phyloP scores from a whole-genome alignment of 2,797 vertebrate species.

The Cynodonichthys magdalenae region DNA sequence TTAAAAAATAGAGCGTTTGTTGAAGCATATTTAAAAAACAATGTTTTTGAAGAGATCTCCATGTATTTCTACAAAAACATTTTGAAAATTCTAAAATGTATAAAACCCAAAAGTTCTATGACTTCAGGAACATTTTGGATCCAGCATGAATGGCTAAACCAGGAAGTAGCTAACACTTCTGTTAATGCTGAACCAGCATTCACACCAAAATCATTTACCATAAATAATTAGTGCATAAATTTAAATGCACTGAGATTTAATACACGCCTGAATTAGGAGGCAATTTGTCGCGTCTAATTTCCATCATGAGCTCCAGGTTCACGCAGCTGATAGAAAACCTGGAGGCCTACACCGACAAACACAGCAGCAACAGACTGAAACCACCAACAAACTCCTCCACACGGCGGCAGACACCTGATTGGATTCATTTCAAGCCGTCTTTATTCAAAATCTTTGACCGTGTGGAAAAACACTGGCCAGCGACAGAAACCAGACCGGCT shows the following conservation, averaged over 20 bases:
- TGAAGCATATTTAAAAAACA: too few relatives aligned
- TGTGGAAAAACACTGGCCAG: slow-evolving; percentile 50
- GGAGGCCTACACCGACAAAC: slow-evolving; percentile 25
- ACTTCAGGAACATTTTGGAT: too few relatives aligned
- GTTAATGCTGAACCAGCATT: too few relatives aligned
- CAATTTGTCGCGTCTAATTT: slow-evolving; percentile 48
- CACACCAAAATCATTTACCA: too few relatives aligned
- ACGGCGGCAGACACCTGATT: slow-evolving; percentile 50
- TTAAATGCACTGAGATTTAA: slow-evolving; percentile 12
- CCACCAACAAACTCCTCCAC: slow-evolving; percentile 17
- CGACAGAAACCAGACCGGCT: slow-evolving; percentile 46
- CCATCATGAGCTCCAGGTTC: slow-evolving; percentile 36
- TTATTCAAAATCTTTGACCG: slow-evolving; percentile 41
- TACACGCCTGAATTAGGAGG: slow-evolving; percentile 14
- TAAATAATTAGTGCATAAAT: slow-evolving; percentile 8
- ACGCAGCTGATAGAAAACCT: slow-evolving; percentile 56
- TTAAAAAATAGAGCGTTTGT: too few relatives aligned
- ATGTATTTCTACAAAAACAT: too few relatives aligned
- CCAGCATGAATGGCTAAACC: too few relatives aligned
- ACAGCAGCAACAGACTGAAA: slow-evolving; percentile 16
- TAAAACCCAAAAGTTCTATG: too few relatives aligned
- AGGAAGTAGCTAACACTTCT: too few relatives aligned
- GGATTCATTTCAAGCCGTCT: slow-evolving; percentile 53
- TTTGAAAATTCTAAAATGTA: too few relatives aligned
- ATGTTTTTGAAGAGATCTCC: too few relatives aligned